phyloP scores from a whole-genome alignment of 2,113 vertebrate species.

The Grammomys surdaster region DNA sequence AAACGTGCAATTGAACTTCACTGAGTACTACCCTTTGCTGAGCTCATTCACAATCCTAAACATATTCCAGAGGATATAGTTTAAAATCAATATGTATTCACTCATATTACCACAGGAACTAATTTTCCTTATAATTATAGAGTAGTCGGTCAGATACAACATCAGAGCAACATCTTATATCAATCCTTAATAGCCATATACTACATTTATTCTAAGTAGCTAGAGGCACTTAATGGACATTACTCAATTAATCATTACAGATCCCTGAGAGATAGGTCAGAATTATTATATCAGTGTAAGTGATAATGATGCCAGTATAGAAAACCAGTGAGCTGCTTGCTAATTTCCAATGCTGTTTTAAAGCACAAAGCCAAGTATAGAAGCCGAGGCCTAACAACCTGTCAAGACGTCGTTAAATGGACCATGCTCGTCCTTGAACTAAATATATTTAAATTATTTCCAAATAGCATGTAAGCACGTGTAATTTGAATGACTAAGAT shows the following conservation, averaged over 20 bases:
- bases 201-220: slow-evolving; percentile 72
- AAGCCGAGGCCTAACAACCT: neutral
- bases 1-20: neutral
- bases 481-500: slow-evolving; percentile 23
- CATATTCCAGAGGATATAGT: slow-evolving; percentile 28
- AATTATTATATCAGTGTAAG: slow-evolving; percentile 59
- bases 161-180: slow-evolving; percentile 66
- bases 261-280: slow-evolving; percentile 38
- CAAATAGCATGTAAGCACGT: neutral
- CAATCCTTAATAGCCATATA: slow-evolving; percentile 48
- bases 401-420: neutral
- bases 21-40: neutral
- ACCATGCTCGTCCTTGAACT: neutral
- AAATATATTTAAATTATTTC: slow-evolving; percentile 19
- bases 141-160: slow-evolving; percentile 48
- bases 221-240: slow-evolving; percentile 69
- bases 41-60: slow-evolving; percentile 22
- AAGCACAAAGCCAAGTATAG: neutral
- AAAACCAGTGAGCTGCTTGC: slow-evolving; percentile 16
- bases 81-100: slow-evolving; percentile 56
- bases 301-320: neutral
- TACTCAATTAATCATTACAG: slow-evolving; percentile 73
- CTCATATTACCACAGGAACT: slow-evolving; percentile 67
- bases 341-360: neutral
- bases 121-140: slow-evolving; percentile 53